A percentile compares a stretch with the other conserved stretches of the same genome.
phyloP scores from a whole-genome alignment of 2,113 vertebrate genomes.

The Nesoenas mayeri region DNA sequence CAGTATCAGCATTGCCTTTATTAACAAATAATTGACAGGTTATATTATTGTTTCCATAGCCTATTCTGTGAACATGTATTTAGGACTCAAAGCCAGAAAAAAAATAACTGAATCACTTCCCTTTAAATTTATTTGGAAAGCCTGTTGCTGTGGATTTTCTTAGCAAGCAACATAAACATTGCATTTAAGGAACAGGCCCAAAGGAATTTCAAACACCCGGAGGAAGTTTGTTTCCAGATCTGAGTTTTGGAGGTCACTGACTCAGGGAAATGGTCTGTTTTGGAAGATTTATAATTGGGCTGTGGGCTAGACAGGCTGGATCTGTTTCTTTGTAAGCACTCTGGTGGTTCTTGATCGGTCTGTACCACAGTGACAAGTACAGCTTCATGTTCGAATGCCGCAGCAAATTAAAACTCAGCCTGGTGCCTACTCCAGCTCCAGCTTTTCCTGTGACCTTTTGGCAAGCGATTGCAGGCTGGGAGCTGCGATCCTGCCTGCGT shows the following conservation, averaged over 20 bases:
- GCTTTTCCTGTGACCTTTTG: not conserved
- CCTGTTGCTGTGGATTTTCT: not conserved
- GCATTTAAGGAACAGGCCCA: not conserved
- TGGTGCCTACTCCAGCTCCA: not conserved
- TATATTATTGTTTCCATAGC: not conserved
- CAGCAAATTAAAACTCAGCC: not conserved
- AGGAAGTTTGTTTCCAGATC: conserved; percentile 21
- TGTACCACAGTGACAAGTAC: not conserved
- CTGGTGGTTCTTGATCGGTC: not conserved
- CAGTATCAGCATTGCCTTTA: not conserved
- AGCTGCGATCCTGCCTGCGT: not conserved
- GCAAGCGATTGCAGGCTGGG: not conserved
- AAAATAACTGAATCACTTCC: conserved; percentile 5
- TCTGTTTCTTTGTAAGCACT: not conserved
- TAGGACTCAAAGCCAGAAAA: not conserved
- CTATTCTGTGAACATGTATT: not conserved
- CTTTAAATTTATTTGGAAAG: not conserved
- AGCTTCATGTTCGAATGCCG: not conserved
- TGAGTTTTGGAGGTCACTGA: not conserved
- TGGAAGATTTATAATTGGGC: not conserved
- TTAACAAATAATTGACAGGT: not conserved
- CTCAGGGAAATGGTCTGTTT: not conserved
- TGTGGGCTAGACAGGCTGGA: not conserved
- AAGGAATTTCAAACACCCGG: conserved; percentile 21
- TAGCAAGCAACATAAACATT: conserved; percentile 1